A percentile compares a stretch with the other conserved stretches of the same genome.
Evolutionary conservation across 2,797 vertebrate genomes (phyloP).

Genomic region (Lateolabrax maculatus): DNA sequence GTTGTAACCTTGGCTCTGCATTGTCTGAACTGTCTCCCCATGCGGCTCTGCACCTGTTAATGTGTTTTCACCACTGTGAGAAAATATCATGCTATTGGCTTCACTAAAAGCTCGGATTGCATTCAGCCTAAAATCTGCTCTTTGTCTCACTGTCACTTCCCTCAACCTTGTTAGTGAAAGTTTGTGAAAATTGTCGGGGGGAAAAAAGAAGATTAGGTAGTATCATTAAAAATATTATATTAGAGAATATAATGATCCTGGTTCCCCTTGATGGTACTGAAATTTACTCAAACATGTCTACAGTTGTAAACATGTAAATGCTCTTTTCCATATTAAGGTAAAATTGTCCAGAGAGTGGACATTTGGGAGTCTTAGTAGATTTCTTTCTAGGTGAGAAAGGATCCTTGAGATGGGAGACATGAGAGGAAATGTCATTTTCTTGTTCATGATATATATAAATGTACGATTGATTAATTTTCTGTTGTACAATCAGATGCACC

Average conservation of each 20-base stretch:
- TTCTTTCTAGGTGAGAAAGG: background rate
- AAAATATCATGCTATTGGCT: background rate
- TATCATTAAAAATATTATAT: background rate
- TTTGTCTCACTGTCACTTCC: constrained; percentile 6
- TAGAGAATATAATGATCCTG: constrained; percentile 5
- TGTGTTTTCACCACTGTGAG: constrained; percentile 10
- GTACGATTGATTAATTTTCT: constrained; percentile 47
- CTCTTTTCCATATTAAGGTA: constrained; percentile 28
- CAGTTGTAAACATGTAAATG: constrained; percentile 31
- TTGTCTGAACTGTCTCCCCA: constrained; percentile 3
- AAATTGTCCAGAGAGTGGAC: constrained; percentile 14
- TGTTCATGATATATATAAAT: constrained; percentile 60
- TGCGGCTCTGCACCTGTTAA: constrained; percentile 1
- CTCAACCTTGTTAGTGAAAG: background rate
- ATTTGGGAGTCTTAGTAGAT: constrained; percentile 10
- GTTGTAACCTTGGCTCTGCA: constrained; percentile 2
- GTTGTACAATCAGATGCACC: constrained; percentile 71
- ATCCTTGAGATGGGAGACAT: constrained; percentile 2
- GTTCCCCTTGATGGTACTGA: background rate
- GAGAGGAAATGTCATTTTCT: constrained; percentile 47
- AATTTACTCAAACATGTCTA: constrained; percentile 8
- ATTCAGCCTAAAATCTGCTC: constrained; percentile 19
- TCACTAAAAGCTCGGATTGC: background rate
- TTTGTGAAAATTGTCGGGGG: background rate
- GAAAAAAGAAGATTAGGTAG: background rate